Base-by-base conservation (phyloP, 2,113 vertebrate genomes). In the Periophthalmodon schlosseri region DNA sequence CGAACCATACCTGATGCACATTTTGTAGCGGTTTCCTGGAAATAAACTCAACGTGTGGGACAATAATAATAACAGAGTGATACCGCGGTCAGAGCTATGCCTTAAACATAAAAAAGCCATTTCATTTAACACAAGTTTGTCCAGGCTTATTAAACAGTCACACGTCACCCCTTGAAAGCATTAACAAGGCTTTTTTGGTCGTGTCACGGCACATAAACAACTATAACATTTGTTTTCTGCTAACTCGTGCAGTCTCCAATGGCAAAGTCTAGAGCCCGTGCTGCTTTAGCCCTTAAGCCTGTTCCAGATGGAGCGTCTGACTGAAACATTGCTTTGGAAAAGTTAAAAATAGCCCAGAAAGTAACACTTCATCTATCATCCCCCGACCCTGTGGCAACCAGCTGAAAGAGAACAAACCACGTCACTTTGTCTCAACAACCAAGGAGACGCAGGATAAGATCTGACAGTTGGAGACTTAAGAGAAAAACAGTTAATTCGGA, bases 311-410 rank as follows among this genome's bases (percentile, higher is more conserved):
- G 79, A 81, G 80, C 8, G 81, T 86, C 87, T 80, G 86, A 90
- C 87, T 80, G 86, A 90, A 63, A 75, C 16, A 56, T 61, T 65
- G 80, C 70, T 80, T 89, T 79, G 82, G 86, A 91, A 90, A 90
- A 88, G 88, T 88, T 90, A 90, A 91, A 92, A 90, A 91, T 91
- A 92, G 83, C 78, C 76, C 73, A 21, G 70, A 86, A 83, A 88
- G 85, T 87, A 85, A 89, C 86, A 91, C 88, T 90, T 87, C 86
- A 89, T 90, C 83, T 77, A 78, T 88, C 87, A 87, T 68, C 75
- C 70, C 12, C 72, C 56, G 46, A 72, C 54, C 74, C 75, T 66
- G 84, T 89, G 86, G 83, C 84, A 84, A 84, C 76, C 78, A 83
- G 88, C 84, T 87, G 89, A 89, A 89, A 87, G 78, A 88, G 83